Conservation (phyloP, 1,140 invertebrate genomes). For the Plectrocnemia conspersa region DNA sequence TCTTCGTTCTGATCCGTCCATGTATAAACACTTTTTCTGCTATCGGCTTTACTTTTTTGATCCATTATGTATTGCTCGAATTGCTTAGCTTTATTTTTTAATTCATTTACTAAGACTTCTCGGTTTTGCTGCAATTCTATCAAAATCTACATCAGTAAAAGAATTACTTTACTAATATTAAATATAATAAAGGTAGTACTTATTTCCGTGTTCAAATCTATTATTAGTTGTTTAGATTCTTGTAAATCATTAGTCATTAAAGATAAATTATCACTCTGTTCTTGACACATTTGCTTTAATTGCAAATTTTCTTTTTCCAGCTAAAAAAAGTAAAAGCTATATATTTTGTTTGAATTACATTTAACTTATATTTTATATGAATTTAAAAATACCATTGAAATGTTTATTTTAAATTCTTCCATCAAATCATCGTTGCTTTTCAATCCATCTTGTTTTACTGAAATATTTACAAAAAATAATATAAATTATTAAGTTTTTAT, state of each 20-base stretch:
- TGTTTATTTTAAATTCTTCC: conserved; percentile 1
- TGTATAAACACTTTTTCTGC: conserved; percentile 17
- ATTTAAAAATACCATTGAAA: background rate
- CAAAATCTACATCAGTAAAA: conserved; percentile 1
- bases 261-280: conserved; percentile 19
- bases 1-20: background rate
- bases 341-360: background rate
- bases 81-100: conserved; percentile 52
- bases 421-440: background rate
- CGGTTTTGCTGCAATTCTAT: conserved; percentile 47
- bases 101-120: conserved; percentile 48
- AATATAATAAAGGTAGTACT: conserved; percentile 14
- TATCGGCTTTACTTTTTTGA: conserved; percentile 23
- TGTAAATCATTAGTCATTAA: conserved; percentile 21
- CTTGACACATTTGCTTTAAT: conserved; percentile 19
- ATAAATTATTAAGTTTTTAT: conserved; percentile 4
- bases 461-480: conserved; percentile 7
- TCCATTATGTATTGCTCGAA: conserved; percentile 52
- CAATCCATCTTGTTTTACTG: background rate
- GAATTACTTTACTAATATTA: background rate
- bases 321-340: conserved; percentile 20
- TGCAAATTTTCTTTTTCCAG: conserved; percentile 25
- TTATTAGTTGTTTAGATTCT: conserved; percentile 21
- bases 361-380: conserved; percentile 4
- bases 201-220: conserved; percentile 27